phyloP scores from a whole-genome alignment of 2,888 invertebrate species.

The Caenorhabditis wallacei region DNA sequence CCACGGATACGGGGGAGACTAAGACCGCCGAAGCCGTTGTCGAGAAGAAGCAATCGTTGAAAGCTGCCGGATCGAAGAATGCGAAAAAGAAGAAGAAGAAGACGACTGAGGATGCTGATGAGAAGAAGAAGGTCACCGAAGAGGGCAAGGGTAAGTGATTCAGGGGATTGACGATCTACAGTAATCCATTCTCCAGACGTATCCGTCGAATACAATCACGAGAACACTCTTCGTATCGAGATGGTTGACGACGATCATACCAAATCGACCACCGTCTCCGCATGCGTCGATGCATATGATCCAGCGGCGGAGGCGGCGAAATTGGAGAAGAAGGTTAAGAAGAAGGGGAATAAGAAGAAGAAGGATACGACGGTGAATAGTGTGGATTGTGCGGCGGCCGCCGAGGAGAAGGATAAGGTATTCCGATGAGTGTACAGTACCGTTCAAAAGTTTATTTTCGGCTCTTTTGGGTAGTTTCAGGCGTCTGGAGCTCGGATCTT shows the following conservation, averaged over 20 bases:
- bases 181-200: background rate
- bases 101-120: slow-evolving; percentile 11
- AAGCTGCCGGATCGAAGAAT: background rate
- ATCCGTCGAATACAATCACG: slow-evolving; percentile 27
- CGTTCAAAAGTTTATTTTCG: no score
- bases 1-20: background rate
- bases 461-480: no score
- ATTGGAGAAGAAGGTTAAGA: slow-evolving; percentile 5
- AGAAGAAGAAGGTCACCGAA: background rate
- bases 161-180: background rate
- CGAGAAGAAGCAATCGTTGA: background rate
- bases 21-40: background rate
- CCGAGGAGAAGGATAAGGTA: slow-evolving; percentile 16
- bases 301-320: background rate
- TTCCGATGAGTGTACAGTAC: no score
- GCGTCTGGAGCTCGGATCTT: no score
- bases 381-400: slow-evolving; percentile 13
- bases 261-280: slow-evolving; percentile 9
- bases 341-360: slow-evolving; percentile 23
- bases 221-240: slow-evolving; percentile 49
- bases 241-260: slow-evolving; percentile 55
- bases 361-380: slow-evolving; percentile 29
- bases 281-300: slow-evolving; percentile 25
- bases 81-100: slow-evolving; percentile 25
- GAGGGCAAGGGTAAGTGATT: slow-evolving; percentile 14